Evolutionary conservation across 2,888 invertebrate species (phyloP), one percentile per base, ranked within the genome.

Genomic region (Ennomos quercinarius): DNA sequence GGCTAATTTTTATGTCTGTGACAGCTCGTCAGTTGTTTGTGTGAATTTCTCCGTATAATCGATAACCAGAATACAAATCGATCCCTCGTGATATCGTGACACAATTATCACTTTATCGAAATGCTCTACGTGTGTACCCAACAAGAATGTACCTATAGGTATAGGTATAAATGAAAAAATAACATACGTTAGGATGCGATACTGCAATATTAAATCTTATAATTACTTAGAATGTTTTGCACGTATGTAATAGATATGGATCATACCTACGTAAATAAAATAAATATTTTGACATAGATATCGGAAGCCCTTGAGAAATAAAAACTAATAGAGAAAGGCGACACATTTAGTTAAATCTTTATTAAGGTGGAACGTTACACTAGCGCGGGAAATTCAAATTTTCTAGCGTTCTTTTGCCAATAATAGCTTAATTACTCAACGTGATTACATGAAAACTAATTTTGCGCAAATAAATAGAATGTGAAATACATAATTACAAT

Each of bases 261-360:
- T 9, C 37, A 44, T n/a, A 39, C 39, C 1, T 43, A 10, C 39
- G 38, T 52, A 45, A 37, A 53, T 54, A 54, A 60, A 67, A 63
- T 57, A 67, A 63, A 67, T 64, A 61, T 61, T 57, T 27, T 46
- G 39, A 52, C 38, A 53, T 6, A 48, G 47, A 47, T 52, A 58
- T 57, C 48, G 42, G 13, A 42, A n/a, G 27, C 13, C 49, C 53
- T 55, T 57, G 48, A 48, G n/a, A 44, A 45, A 27, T 6, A 27
- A 46, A 60, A 60, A 45, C 13, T 27, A 42, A 36, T 40, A 46
- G 5, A 40, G 11, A 47, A 41, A 17, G 37, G 10, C 45, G 11
- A 37, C 5, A 36, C 10, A 37, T 37, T 9, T 1, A 41, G 12
- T n/a, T n/a, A n/a, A n/a, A n/a, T n/a, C n/a, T n/a, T n/a, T n/a